Evolutionary conservation across 2,113 vertebrate species (phyloP).

Genomic region (Rhinoptilus africanus): DNA sequence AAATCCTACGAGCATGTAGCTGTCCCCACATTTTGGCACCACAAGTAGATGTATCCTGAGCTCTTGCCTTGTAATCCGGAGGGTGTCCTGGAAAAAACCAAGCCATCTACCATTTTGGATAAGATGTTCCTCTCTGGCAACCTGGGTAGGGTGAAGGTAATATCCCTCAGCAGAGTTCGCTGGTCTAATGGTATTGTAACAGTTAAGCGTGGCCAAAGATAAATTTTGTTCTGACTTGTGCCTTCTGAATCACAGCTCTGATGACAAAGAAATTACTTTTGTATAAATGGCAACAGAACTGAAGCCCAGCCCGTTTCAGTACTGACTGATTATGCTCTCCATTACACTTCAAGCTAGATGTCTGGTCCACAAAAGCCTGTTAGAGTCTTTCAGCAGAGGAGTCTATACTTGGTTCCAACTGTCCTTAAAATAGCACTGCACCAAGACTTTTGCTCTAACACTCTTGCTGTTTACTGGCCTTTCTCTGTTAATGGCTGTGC

Average conservation of each 20-base stretch:
- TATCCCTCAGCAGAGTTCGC: fast-evolving
- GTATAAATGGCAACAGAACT: not conserved
- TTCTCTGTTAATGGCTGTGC: constrained; percentile 7
- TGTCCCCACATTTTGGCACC: not conserved
- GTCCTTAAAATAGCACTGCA: not conserved
- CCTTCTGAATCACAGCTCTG: not conserved
- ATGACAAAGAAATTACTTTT: not conserved
- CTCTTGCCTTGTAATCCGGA: not conserved
- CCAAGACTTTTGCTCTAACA: not conserved
- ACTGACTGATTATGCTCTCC: not conserved
- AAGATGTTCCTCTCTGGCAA: not conserved
- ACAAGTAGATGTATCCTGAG: not conserved
- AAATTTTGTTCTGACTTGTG: not conserved
- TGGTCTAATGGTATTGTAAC: not conserved
- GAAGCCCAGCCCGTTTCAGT: not conserved
- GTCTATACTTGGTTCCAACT: not conserved
- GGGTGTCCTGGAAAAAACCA: not conserved
- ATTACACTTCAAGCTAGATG: not conserved
- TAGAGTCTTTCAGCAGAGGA: not conserved
- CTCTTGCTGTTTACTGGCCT: constrained; percentile 1
- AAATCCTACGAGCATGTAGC: not conserved
- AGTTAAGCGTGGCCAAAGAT: not conserved
- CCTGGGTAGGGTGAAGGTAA: not conserved
- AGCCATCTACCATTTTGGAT: not conserved
- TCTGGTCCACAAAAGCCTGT: not conserved